Conservation (phyloP, 2,113 vertebrate species). For the Melanocharis versteri region DNA sequence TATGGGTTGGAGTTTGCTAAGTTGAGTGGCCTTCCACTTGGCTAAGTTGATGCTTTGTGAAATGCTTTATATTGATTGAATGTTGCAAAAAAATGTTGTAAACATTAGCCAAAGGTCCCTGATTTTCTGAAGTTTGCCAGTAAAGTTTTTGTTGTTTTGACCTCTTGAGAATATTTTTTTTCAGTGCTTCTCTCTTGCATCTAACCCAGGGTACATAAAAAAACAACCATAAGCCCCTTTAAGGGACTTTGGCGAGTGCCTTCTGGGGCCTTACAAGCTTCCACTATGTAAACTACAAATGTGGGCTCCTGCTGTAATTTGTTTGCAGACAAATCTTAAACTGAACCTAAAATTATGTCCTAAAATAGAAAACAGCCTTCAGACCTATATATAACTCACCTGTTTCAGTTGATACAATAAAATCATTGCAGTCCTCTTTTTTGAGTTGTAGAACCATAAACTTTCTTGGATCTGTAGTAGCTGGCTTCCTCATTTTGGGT, state of each 20-base stretch:
- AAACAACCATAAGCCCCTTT: accelerated
- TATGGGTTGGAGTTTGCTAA: neutral
- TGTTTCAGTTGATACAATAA: neutral
- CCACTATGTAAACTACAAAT: neutral
- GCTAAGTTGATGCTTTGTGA: neutral
- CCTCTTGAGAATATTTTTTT: neutral
- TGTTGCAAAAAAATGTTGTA: neutral
- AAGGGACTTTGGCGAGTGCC: neutral
- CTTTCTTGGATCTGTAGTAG: neutral
- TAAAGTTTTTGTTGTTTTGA: neutral
- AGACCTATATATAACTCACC: neutral
- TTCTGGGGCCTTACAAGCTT: neutral
- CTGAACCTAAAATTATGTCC: neutral
- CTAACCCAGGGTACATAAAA: neutral
- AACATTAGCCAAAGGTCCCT: neutral
- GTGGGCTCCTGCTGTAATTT: neutral
- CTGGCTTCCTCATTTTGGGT: neutral
- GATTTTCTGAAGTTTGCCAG: neutral
- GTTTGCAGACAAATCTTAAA: neutral
- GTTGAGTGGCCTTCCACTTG: neutral
- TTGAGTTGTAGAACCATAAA: accelerated
- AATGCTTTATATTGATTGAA: neutral
- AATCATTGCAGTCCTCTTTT: accelerated
- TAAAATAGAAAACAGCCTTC: neutral
- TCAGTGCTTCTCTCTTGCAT: neutral